Base-by-base conservation (phyloP, 1,140 invertebrate genomes). In the Coelopa frigida region DNA sequence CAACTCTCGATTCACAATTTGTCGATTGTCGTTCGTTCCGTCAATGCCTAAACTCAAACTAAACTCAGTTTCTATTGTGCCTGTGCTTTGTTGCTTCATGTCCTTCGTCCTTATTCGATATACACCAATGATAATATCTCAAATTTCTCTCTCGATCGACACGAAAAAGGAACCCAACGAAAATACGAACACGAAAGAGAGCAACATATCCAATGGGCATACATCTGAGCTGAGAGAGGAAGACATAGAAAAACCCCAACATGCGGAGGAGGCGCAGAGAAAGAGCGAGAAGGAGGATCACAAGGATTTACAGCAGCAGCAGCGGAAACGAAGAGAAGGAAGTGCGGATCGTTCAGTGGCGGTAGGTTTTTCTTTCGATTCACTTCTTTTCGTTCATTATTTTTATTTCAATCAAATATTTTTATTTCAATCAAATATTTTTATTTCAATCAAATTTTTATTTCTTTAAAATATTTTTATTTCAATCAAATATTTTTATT, bases 161-260 rank as follows among this genome's bases (percentile, higher is more conserved):
- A n/a, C n/a, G n/a, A n/a, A 47, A 42, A 31, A 66, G 56, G 57
- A 61, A 59, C 49, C 59, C 58, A 60, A 58, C 63, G 63, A 67
- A 59, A 65, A 59, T 47, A 52, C 58, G 51, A 63, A 49, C 44
- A 48, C 53, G 47, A 59, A 49, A 52, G 54, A 52, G 50, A 57
- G 55, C 47, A 60, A 56, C 53, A 60, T 68, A 58, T 63, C 65
- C 63, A 68, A 68, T 52, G 65, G 65, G 53, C 61, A 68, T 57
- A 58, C 54, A 53, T 21, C 36, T 40, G 38, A 47, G 38, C 46
- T 31, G 5, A 39, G 12, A 11, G 23, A 22, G 7, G 38, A 41
- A 21, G 33, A 26, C 31, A 35, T n/a, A 27, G 15, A 27, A 26
- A 44, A 44, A 33, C 11, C 24, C 14, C 29, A 31, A 36, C 18